A percentile compares a stretch with the other conserved stretches of the same genome.
Evolutionary conservation across 2,888 invertebrate genomes (phyloP).

Genomic region (Atrina japonica): DNA sequence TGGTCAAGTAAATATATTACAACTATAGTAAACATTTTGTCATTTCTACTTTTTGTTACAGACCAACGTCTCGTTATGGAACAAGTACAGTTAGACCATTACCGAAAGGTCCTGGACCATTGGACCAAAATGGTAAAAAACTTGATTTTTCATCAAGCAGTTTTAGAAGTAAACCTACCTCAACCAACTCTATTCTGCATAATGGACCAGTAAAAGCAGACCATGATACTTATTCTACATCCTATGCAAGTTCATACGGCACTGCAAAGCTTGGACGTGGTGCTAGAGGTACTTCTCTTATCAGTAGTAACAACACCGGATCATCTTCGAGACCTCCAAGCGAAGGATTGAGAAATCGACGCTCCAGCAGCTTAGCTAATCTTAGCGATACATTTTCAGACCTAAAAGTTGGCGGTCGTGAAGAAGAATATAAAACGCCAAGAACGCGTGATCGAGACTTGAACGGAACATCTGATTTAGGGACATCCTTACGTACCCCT

Average conservation of each 20-base stretch:
- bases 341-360: constrained; percentile 25
- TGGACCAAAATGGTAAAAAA: constrained; percentile 62
- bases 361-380: constrained; percentile 40
- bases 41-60: too few species aligned
- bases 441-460: constrained; percentile 11
- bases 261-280: not conserved
- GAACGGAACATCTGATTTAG: not conserved
- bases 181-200: constrained; percentile 43
- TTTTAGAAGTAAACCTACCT: constrained; percentile 36
- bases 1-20: too few species aligned
- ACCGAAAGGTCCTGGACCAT: constrained; percentile 68
- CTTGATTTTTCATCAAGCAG: constrained; percentile 39
- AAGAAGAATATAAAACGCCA: not conserved
- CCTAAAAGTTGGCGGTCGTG: constrained; percentile 10
- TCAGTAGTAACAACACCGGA: not conserved
- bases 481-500: constrained; percentile 16
- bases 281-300: not conserved
- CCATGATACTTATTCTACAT: constrained; percentile 42
- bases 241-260: constrained; percentile 10
- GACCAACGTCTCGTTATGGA: too few species aligned
- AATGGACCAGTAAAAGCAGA: constrained; percentile 65
- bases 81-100: too few species aligned
- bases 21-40: too few species aligned
- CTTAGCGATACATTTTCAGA: constrained; percentile 20
- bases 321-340: constrained; percentile 1